phyloP scores from a whole-genome alignment of 1,140 invertebrate species.

The Anagrus nilaparvatae region DNA sequence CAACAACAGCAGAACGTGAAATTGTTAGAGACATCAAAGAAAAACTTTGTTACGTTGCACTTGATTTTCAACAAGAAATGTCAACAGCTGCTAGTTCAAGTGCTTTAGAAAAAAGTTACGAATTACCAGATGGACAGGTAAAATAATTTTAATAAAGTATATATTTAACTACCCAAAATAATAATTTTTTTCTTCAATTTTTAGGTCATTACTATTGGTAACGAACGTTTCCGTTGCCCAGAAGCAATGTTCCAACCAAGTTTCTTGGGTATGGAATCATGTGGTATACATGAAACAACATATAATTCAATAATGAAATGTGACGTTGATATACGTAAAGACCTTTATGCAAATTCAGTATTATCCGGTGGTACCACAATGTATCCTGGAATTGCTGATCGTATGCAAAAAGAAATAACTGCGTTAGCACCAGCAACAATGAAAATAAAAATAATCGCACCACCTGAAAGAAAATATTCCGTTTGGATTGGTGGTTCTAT shows the following conservation, averaged over 20 bases:
- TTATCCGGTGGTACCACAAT: conserved; percentile 74
- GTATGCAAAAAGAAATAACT: conserved; percentile 85
- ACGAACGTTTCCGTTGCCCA: conserved; percentile 88
- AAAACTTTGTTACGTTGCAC: conserved; percentile 74
- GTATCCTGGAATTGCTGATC: conserved; percentile 72
- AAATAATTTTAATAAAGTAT: conserved; percentile 6
- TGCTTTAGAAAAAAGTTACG: conserved; percentile 77
- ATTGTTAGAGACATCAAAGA: conserved; percentile 82
- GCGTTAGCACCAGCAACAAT: conserved; percentile 77
- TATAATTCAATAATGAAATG: conserved; percentile 96
- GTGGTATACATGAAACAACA: conserved; percentile 83
- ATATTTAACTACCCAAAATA: not conserved
- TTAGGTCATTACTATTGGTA: conserved; percentile 78
- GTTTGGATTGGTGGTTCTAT: conserved; percentile 82
- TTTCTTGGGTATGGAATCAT: conserved; percentile 84
- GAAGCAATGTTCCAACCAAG: conserved; percentile 88
- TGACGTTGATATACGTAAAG: conserved; percentile 83
- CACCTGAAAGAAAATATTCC: conserved; percentile 84
- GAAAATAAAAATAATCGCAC: conserved; percentile 92
- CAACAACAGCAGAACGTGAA: conserved; percentile 66
- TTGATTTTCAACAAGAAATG: conserved; percentile 83
- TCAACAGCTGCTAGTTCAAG: conserved; percentile 70
- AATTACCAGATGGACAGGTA: conserved; percentile 78
- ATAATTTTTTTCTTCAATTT: conserved; percentile 14
- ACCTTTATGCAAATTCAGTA: conserved; percentile 85